Conservation (phyloP, 2,797 vertebrate species). For the Hemitrygon akajei region DNA sequence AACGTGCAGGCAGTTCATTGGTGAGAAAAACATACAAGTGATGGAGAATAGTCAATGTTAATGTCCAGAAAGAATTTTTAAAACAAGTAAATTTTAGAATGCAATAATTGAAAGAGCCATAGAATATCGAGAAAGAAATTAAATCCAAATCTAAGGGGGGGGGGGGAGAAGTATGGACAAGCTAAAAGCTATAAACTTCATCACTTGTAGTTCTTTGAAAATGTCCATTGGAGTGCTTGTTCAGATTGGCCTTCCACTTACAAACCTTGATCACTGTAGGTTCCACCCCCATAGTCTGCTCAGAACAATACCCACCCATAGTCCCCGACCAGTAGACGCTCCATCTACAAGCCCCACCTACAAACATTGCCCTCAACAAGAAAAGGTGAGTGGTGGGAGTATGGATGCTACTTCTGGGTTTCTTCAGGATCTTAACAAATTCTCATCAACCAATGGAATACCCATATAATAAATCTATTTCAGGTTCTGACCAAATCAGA, state of each 20-base stretch:
- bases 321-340: too few relatives aligned
- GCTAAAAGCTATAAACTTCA: not conserved
- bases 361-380: too few relatives aligned
- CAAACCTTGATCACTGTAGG: too few relatives aligned
- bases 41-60: not conserved
- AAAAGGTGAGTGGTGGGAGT: too few relatives aligned
- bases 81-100: not conserved
- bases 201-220: not conserved
- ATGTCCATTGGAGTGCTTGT: too few relatives aligned
- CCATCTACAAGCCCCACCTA: too few relatives aligned
- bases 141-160: not conserved
- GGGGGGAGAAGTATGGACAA: not conserved
- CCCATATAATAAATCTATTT: not conserved
- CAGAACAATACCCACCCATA: too few relatives aligned
- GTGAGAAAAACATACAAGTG: not conserved
- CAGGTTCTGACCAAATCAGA: not conserved
- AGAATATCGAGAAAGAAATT: not conserved
- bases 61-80: not conserved
- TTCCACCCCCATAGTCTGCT: too few relatives aligned
- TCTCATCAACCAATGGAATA: too few relatives aligned
- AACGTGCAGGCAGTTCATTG: not conserved
- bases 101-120: not conserved
- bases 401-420: too few relatives aligned
- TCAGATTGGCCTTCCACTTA: too few relatives aligned
- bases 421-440: too few relatives aligned